phyloP scores from a whole-genome alignment of 2,888 invertebrate genomes.

The Dusona sp. region DNA sequence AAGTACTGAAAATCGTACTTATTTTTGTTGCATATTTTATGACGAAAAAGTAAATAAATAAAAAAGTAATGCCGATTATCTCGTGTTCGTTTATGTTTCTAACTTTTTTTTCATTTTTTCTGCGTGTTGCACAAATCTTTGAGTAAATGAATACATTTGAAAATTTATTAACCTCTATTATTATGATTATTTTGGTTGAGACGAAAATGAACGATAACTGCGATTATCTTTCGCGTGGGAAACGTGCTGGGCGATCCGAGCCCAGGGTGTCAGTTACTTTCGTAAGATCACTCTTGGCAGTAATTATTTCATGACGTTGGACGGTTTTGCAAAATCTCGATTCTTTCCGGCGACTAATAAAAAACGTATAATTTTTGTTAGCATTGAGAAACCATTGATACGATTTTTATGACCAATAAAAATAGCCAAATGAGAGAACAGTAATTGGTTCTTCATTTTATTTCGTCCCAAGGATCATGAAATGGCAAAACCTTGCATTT shows the following conservation, averaged over 20 bases:
- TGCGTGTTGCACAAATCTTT: neutral
- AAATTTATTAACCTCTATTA: neutral
- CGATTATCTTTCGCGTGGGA: slow-evolving; percentile 57
- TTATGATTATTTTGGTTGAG: neutral
- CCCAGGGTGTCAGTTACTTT: slow-evolving; percentile 60
- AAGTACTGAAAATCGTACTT: no score
- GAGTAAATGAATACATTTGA: neutral
- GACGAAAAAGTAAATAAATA: neutral
- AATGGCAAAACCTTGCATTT: neutral
- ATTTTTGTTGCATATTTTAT: neutral
- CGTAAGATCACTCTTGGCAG: slow-evolving; percentile 47
- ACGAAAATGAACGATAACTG: slow-evolving; percentile 40
- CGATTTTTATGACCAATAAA: neutral
- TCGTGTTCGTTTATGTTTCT: neutral
- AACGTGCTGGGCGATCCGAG: slow-evolving; percentile 42
- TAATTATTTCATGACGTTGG: slow-evolving; percentile 44
- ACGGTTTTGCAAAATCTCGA: slow-evolving; percentile 20
- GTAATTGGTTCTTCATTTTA: neutral
- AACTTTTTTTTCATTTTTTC: neutral
- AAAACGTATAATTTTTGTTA: neutral
- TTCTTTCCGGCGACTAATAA: slow-evolving; percentile 9
- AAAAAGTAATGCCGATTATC: neutral
- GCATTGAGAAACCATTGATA: slow-evolving; percentile 12
- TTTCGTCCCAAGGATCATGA: neutral
- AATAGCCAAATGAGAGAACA: neutral